Percentiles rank a stretch among this genome's conserved stretches.
Evolutionary conservation across 2,113 vertebrate species (phyloP).

Genomic region (Chinchilla lanigera): DNA sequence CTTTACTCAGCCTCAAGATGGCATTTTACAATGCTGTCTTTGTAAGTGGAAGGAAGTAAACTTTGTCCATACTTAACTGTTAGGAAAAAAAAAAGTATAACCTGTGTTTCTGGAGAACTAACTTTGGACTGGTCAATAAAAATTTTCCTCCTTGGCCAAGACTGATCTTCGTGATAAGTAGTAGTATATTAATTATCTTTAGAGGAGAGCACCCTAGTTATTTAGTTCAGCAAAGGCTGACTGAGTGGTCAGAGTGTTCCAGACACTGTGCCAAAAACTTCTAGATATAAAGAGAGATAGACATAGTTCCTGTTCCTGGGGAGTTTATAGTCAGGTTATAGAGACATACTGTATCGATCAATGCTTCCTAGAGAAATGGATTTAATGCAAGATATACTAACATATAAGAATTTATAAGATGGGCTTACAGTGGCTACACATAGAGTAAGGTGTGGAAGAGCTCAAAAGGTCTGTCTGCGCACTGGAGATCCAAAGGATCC

Average conservation of each 20-base stretch:
- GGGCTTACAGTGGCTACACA: neutral
- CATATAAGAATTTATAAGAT: neutral
- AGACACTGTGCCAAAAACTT: neutral
- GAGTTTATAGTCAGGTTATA: neutral
- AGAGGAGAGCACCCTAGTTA: neutral
- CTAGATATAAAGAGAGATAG: neutral
- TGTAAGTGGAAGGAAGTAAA: constrained; percentile 18
- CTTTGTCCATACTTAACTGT: constrained; percentile 27
- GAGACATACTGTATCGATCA: neutral
- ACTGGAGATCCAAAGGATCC: neutral
- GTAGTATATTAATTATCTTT: constrained; percentile 16
- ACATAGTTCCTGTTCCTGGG: neutral
- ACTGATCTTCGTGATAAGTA: constrained; percentile 23
- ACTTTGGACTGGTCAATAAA: constrained; percentile 36
- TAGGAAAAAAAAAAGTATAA: constrained; percentile 36
- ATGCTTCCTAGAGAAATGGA: neutral
- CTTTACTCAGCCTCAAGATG: neutral
- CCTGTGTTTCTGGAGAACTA: constrained; percentile 36
- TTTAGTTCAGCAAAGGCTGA: constrained; percentile 9
- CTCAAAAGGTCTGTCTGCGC: neutral
- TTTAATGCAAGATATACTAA: neutral
- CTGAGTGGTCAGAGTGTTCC: neutral
- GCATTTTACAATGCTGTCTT: neutral
- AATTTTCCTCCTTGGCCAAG: neutral
- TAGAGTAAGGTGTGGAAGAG: neutral